Evolutionary conservation across 2,888 invertebrate genomes (phyloP).

Genomic region (Papilio protenor): DNA sequence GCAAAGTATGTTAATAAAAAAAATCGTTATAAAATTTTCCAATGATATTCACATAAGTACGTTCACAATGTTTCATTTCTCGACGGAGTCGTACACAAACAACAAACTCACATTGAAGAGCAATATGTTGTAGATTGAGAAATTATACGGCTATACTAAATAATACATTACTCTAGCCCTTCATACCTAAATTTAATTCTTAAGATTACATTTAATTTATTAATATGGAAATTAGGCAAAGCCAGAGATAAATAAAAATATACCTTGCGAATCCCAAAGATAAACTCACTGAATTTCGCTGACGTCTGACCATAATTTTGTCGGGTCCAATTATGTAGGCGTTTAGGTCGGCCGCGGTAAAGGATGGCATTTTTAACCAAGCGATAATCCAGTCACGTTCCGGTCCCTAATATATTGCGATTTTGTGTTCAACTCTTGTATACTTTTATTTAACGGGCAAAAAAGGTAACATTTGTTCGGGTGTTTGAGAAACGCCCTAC

Average conservation of each 20-base stretch:
- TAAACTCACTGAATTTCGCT: not conserved
- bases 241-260: not conserved
- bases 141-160: not conserved
- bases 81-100: slow-evolving; percentile 1
- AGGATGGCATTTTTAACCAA: slow-evolving; percentile 25
- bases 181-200: not conserved
- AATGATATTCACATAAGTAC: not conserved
- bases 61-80: not conserved
- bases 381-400: slow-evolving; percentile 30
- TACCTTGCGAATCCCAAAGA: not conserved
- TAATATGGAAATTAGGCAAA: not conserved
- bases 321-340: slow-evolving; percentile 12
- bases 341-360: slow-evolving; percentile 2
- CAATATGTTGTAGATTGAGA: not conserved
- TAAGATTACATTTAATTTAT: not conserved
- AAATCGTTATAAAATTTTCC: not conserved
- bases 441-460: slow-evolving; percentile 23
- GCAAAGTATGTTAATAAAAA: too few species aligned
- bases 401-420: slow-evolving; percentile 24
- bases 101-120: not conserved
- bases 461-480: slow-evolving; percentile 28
- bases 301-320: slow-evolving; percentile 12
- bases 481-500: slow-evolving; percentile 18
- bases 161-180: not conserved
- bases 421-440: slow-evolving; percentile 29